A percentile compares a stretch with the other conserved stretches of the same genome.
These are phyloP conservation scores for Agrochola circellaris DNA, from an alignment of 2,888 invertebrate genomes.

Conservation along the genomic window DNA sequence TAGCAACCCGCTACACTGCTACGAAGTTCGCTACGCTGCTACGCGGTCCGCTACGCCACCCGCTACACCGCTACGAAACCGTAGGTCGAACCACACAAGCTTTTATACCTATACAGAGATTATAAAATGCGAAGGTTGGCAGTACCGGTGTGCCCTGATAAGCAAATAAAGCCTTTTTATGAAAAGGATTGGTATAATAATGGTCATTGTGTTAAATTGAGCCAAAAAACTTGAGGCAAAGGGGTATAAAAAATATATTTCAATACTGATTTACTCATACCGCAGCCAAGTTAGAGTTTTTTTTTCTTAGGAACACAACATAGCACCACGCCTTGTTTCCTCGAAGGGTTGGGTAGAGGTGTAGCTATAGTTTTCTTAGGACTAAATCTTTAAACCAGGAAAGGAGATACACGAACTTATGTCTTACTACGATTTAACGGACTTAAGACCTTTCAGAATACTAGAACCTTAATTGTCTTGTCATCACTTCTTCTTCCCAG, in stretches of 20 bases:
- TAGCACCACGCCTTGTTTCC: too few species aligned
- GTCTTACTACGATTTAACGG: too few species aligned
- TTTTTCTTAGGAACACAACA: too few species aligned
- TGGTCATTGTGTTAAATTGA: constrained; percentile 18
- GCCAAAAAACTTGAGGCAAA: neutral
- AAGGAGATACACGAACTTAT: too few species aligned
- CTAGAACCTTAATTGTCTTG: too few species aligned
- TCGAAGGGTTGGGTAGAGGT: too few species aligned
- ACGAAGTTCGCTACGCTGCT: constrained; percentile 11
- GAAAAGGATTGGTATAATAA: constrained; percentile 14
- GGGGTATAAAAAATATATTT: neutral
- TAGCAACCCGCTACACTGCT: neutral
- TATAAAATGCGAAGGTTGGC: constrained; percentile 44
- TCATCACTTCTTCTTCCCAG: too few species aligned
- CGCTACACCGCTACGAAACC: constrained; percentile 26
- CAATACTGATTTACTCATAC: too few species aligned
- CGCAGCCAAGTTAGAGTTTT: too few species aligned
- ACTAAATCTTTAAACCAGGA: too few species aligned
- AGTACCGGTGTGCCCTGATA: constrained; percentile 44
- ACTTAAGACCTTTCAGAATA: too few species aligned
- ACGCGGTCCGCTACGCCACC: constrained; percentile 5
- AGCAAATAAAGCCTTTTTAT: constrained; percentile 51
- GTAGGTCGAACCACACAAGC: constrained; percentile 8
- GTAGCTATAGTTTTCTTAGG: too few species aligned
- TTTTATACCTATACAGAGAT: constrained; percentile 30